These are phyloP conservation scores for Erebia aethiops DNA, from an alignment of 2,888 invertebrate species.

Conservation along the genomic window DNA sequence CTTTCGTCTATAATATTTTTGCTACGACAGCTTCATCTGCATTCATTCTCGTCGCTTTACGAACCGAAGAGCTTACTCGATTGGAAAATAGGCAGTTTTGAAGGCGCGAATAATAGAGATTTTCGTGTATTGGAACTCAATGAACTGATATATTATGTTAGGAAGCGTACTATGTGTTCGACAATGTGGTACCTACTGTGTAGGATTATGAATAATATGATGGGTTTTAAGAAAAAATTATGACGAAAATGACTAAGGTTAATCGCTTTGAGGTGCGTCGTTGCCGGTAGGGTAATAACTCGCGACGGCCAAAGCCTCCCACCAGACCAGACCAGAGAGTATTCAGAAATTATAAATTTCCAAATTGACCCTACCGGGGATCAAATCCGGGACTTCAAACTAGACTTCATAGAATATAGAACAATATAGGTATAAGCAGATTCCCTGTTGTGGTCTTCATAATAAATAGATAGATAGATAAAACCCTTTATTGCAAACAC, in stretches of 20 bases:
- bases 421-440: too few species aligned
- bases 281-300: too few species aligned
- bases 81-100: conserved; percentile 41
- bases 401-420: neutral
- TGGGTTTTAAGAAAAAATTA: neutral
- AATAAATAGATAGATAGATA: too few species aligned
- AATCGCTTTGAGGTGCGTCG: too few species aligned
- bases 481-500: too few species aligned
- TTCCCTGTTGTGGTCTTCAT: too few species aligned
- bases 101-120: conserved; percentile 34
- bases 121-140: conserved; percentile 33
- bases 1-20: neutral
- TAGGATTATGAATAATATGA: conserved; percentile 5
- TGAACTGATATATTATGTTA: conserved; percentile 36
- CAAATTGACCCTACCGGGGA: too few species aligned
- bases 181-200: neutral
- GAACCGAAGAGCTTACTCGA: conserved; percentile 27
- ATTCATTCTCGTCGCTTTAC: conserved; percentile 29
- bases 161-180: conserved; percentile 19
- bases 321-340: too few species aligned
- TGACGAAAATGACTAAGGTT: neutral
- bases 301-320: too few species aligned
- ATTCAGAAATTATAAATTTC: too few species aligned
- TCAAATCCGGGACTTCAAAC: neutral
- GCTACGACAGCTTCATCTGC: conserved; percentile 13